A percentile compares a stretch with the other conserved stretches of the same genome.
These are phyloP conservation scores for Nemotelus pantherinus DNA, from an alignment of 2,888 invertebrate species.

Conservation along the genomic window DNA sequence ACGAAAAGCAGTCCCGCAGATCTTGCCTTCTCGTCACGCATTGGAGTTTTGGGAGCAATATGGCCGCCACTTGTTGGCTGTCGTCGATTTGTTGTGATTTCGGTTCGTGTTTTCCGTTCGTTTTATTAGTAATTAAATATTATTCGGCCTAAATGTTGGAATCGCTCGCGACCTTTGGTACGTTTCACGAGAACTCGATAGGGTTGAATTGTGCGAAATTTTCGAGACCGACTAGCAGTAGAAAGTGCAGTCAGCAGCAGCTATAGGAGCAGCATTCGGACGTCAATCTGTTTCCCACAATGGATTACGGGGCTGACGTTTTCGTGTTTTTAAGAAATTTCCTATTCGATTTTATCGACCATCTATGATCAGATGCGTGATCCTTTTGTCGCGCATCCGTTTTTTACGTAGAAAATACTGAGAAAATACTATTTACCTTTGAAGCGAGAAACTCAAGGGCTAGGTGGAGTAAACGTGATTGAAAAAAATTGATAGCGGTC, in stretches of 20 bases:
- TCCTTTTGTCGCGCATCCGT: too few species aligned
- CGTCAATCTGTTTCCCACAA: constrained; percentile 30
- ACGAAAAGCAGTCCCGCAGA: not conserved
- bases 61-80: constrained; percentile 64
- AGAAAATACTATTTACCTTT: too few species aligned
- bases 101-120: constrained; percentile 7
- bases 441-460: too few species aligned
- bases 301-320: constrained; percentile 22
- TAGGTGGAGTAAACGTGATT: not conserved
- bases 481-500: not conserved
- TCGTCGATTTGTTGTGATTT: constrained; percentile 40
- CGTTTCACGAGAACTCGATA: not conserved
- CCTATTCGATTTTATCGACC: not conserved
- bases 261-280: not conserved
- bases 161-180: not conserved
- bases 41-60: constrained; percentile 56
- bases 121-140: not conserved
- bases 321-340: constrained; percentile 30
- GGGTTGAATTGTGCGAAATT: not conserved
- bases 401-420: too few species aligned
- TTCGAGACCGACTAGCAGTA: constrained; percentile 20
- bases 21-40: constrained; percentile 22
- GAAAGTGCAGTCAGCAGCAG: constrained; percentile 21
- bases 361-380: too few species aligned
- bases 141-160: constrained; percentile 18